A percentile compares a stretch with the other conserved stretches of the same genome.
Conservation (phyloP, 2,113 vertebrate genomes). For the Misgurnus anguillicaudatus region DNA sequence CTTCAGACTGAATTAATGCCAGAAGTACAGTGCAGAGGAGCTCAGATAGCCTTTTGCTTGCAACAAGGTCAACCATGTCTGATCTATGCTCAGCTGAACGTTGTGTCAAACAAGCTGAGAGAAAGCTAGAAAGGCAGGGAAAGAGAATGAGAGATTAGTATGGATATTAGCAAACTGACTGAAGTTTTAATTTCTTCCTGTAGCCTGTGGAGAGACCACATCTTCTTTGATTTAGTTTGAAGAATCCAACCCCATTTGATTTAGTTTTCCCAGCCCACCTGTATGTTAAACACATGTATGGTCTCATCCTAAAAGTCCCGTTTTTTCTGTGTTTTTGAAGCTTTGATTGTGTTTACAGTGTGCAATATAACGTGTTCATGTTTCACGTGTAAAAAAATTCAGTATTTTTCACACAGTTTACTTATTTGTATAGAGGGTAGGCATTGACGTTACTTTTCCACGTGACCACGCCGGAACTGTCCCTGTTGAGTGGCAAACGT, state of each 20-base stretch:
- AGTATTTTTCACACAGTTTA: no score
- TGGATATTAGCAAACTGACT: neutral
- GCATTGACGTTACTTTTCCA: no score
- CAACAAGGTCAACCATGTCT: constrained; percentile 10
- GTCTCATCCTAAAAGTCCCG: no score
- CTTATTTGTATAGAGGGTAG: no score
- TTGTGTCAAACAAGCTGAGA: constrained; percentile 10
- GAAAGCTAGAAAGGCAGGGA: neutral
- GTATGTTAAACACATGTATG: no score
- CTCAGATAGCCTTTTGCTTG: constrained; percentile 10
- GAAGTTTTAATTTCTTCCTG: neutral
- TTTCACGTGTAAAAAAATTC: no score
- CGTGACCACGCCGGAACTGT: no score
- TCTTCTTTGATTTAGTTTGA: neutral
- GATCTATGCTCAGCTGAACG: neutral
- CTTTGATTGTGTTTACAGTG: no score
- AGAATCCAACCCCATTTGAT: neutral
- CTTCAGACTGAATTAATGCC: constrained; percentile 18
- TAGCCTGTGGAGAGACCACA: neutral
- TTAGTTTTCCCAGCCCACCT: neutral
- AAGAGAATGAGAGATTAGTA: neutral
- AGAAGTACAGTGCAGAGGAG: neutral
- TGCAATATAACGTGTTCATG: no score
- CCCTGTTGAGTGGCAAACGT: no score
- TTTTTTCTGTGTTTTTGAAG: no score